Evolutionary conservation across 2,113 vertebrate species (phyloP), one percentile per base, ranked within the genome.

Genomic region (Semicossyphus pulcher): DNA sequence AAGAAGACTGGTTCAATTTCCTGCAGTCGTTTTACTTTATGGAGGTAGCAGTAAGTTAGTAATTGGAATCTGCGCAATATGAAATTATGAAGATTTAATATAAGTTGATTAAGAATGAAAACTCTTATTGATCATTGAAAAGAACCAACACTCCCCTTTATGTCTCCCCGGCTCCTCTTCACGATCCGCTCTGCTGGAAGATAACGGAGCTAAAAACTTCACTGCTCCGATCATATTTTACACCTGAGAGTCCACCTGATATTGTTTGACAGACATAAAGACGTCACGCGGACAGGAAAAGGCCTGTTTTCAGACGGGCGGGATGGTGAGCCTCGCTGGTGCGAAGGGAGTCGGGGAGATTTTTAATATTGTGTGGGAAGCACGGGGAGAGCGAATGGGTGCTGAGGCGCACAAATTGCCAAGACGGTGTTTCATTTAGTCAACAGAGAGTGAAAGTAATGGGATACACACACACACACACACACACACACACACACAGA

Each of bases 201-300:
- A 76, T 74, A 71, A 71, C 52, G 25, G 59, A 65, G 31, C 39
- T 23, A 23, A 64, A 71, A 80, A 61, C 54, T 41, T 58, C 32
- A 52, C 16, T 4, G 57, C 65, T 74, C 32, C 37, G 52, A 72
- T 88, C 72, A 26, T 71, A 90, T 86, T 77, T 79, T 75, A 48
- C 88, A 71, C 78, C 54, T 11, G 86, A 76, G 89, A 79, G 12
- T 71, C n/a, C 10, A 56, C 56, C 85, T 84, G 72, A 78, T 88
- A 81, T 84, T 84, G 72, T 84, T 82, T 80, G 80, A 83, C 71
- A 76, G 76, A 85, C 81, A 91, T 84, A 72, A 89, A 89, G 74
- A 79, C 72, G 15, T 77, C 60, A 32, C 12, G 23, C 45, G 42
- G 71, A 59, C 74, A 71, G 39, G 73, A 76, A 74, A 66, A 72